A percentile compares a stretch with the other conserved stretches of the same genome.
phyloP scores from a whole-genome alignment of 92 coral and sea anemone species.

The Bergia puertoricense region DNA sequence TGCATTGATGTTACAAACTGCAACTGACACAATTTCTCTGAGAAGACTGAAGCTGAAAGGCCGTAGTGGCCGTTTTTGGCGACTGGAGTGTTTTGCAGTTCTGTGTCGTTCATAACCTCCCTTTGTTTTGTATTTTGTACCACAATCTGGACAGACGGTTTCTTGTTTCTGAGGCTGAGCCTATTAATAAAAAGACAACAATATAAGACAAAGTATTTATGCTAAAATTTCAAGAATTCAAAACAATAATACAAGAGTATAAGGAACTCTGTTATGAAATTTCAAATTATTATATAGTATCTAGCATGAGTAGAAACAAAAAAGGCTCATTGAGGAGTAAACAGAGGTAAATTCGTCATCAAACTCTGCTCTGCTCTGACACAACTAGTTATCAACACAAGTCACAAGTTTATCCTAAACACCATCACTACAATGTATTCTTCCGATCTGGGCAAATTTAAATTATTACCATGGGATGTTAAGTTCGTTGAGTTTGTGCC shows the following conservation, averaged over 20 bases:
- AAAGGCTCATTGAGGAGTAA: conserved; percentile 11
- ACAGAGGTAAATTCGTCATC: neutral
- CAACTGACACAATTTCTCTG: neutral
- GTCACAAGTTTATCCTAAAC: conserved; percentile 12
- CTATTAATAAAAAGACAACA: no score
- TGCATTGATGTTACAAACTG: conserved; percentile 5
- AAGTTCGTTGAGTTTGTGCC: neutral
- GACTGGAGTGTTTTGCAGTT: conserved; percentile 50
- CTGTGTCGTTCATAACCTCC: conserved; percentile 60
- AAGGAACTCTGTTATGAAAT: conserved; percentile 28
- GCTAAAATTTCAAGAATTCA: conserved; percentile 11
- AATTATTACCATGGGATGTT: neutral
- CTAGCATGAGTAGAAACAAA: conserved; percentile 16
- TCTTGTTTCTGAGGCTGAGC: no score
- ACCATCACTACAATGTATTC: neutral
- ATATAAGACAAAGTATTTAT: neutral
- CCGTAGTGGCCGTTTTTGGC: neutral
- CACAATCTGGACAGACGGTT: neutral
- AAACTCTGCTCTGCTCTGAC: neutral
- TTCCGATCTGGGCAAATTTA: neutral
- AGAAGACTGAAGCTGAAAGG: neutral
- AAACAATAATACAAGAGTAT: conserved; percentile 5
- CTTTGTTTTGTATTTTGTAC: conserved; percentile 55
- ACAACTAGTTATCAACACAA: conserved; percentile 2
- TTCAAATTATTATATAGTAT: conserved; percentile 22